Conservation (phyloP, 2,888 invertebrate genomes). For the Ecdyonurus torrentis region DNA sequence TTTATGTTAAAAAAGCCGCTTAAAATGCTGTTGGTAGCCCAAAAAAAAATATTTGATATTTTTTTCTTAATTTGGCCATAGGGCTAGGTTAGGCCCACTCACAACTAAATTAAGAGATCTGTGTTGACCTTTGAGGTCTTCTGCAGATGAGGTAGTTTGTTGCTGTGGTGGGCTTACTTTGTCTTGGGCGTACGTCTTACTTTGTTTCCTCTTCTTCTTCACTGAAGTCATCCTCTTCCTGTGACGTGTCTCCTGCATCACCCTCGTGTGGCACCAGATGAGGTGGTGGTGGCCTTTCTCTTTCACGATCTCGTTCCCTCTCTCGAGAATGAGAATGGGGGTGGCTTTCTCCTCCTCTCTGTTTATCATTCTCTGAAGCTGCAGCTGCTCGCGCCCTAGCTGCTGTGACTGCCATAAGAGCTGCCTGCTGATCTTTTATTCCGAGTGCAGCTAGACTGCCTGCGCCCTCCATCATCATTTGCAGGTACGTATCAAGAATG, state of each 20-base stretch:
- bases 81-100: not conserved
- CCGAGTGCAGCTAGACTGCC: slow-evolving; percentile 41
- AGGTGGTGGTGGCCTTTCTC: too few relatives aligned
- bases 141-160: not conserved
- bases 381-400: not conserved
- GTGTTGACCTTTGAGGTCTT: not conserved
- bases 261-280: not conserved
- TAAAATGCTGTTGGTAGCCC: not conserved
- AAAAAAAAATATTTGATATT: not conserved
- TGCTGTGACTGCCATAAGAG: slow-evolving; percentile 33
- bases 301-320: too few relatives aligned
- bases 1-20: not conserved
- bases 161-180: not conserved
- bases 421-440: slow-evolving; percentile 44
- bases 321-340: too few relatives aligned
- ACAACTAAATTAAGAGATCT: not conserved
- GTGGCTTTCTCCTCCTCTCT: not conserved
- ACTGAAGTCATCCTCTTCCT: slow-evolving; percentile 2
- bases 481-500: slow-evolving; percentile 71
- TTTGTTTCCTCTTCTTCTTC: slow-evolving; percentile 1
- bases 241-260: too few relatives aligned
- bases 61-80: not conserved
- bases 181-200: too few relatives aligned
- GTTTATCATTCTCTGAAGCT: slow-evolving; percentile 28
- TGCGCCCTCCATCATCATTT: slow-evolving; percentile 72